A percentile compares a stretch with the other conserved stretches of the same genome.
phyloP scores from a whole-genome alignment of 2,888 invertebrate genomes.

The Diarsia rubi region DNA sequence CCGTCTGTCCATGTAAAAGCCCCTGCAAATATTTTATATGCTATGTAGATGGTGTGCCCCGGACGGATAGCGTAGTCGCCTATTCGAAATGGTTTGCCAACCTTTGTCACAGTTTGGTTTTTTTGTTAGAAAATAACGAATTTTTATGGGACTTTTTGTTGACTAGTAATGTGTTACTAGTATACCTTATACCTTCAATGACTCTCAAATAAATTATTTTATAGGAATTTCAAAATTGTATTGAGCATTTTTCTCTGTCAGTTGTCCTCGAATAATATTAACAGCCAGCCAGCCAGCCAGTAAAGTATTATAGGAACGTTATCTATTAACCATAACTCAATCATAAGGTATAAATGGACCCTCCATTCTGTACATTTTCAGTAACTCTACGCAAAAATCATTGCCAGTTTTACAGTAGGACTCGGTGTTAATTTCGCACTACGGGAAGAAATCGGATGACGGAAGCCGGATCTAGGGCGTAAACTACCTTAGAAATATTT shows the following conservation, averaged over 20 bases:
- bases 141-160: not conserved
- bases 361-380: no score
- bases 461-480: no score
- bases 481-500: no score
- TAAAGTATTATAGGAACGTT: not conserved
- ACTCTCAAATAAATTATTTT: not conserved
- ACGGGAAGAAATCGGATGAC: no score
- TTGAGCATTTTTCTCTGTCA: not conserved
- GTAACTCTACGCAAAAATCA: no score
- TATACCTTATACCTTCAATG: not conserved
- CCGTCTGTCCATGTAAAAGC: conserved; percentile 60
- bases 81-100: conserved; percentile 28
- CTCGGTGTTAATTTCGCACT: no score
- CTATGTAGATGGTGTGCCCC: conserved; percentile 32
- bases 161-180: not conserved
- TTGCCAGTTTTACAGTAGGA: no score
- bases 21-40: conserved; percentile 57
- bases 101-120: conserved; percentile 18
- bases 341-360: no score
- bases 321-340: not conserved
- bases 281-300: not conserved
- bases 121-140: conserved; percentile 17
- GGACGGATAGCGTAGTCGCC: conserved; percentile 28
- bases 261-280: not conserved
- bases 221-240: not conserved